A percentile compares a stretch with the other conserved stretches of the same genome.
Evolutionary conservation across 2,113 vertebrate species (phyloP).

Genomic region (Tragelaphus imberbis): DNA sequence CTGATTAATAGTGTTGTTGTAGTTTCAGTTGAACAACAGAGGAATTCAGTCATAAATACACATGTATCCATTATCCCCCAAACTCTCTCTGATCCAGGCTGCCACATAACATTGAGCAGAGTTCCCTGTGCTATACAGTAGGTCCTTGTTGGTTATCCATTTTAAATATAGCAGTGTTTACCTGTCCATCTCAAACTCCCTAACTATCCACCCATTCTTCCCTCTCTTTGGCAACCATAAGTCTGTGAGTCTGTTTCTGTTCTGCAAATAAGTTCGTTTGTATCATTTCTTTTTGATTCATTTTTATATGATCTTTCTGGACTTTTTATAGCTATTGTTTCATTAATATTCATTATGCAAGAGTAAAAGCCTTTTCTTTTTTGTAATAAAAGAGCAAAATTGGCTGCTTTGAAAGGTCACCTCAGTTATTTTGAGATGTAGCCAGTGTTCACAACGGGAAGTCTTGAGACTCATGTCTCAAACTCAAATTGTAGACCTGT

Average conservation of each 20-base stretch:
- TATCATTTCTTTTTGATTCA: neutral
- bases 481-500: neutral
- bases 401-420: neutral
- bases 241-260: neutral
- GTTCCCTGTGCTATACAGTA: neutral
- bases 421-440: neutral
- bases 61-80: neutral
- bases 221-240: neutral
- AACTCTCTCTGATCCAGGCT: neutral
- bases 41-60: neutral
- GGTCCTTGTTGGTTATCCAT: neutral
- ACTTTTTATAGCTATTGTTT: neutral
- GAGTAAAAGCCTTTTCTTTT: neutral
- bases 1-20: neutral
- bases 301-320: neutral
- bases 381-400: slow-evolving; percentile 1
- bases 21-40: neutral
- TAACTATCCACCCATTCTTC: neutral
- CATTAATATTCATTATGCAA: neutral
- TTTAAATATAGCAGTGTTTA: neutral
- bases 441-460: neutral
- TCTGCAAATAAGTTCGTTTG: neutral
- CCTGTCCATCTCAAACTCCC: neutral
- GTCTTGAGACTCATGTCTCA: neutral
- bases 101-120: neutral